Evolutionary conservation across 2,797 vertebrate genomes (phyloP).

Genomic region (Diplodus puntazzo): DNA sequence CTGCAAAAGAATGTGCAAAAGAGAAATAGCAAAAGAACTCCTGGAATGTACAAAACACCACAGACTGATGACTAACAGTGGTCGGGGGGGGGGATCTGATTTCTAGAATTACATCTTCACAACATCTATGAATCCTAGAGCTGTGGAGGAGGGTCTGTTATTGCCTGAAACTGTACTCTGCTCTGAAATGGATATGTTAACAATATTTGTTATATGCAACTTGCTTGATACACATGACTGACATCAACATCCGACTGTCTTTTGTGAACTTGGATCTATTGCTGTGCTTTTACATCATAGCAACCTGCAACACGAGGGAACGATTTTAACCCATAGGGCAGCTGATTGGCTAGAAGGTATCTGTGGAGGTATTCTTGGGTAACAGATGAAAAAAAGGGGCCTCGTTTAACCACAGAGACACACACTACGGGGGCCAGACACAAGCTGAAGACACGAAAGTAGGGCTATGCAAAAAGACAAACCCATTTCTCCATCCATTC

Average conservation of each 20-base stretch:
- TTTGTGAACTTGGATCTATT: constrained; percentile 4
- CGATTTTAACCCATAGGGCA: background rate
- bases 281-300: constrained; percentile 13
- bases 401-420: constrained; percentile 27
- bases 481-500: constrained; percentile 77
- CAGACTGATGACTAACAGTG: background rate
- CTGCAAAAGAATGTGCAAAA: background rate
- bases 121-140: constrained; percentile 1
- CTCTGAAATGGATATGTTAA: constrained; percentile 11
- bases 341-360: constrained; percentile 2
- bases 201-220: constrained; percentile 46
- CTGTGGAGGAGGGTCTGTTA: background rate
- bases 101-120: constrained; percentile 24
- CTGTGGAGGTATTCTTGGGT: constrained; percentile 10
- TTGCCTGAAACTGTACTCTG: constrained; percentile 11
- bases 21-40: background rate
- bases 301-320: constrained; percentile 1
- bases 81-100: constrained; percentile 4
- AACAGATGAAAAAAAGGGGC: constrained; percentile 1
- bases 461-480: constrained; percentile 94
- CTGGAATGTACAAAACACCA: background rate
- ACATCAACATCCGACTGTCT: constrained; percentile 12
- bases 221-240: background rate
- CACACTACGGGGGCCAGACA: constrained; percentile 41
- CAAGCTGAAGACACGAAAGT: constrained; percentile 59